Base-by-base conservation (phyloP, 35 echinoderm and acorn worm species). In the Stichopus chloronotus region DNA sequence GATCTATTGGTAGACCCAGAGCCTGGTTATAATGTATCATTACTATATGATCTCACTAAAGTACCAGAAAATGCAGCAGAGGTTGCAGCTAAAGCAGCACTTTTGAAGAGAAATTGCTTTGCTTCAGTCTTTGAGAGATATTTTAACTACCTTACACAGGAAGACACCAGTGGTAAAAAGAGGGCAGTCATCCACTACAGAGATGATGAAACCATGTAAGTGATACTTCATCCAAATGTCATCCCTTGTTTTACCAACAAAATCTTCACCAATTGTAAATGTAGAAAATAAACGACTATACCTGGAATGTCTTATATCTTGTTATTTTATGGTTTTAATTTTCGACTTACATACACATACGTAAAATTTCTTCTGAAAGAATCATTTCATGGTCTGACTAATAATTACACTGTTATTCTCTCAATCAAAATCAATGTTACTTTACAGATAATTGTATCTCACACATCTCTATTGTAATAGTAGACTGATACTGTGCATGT, bases 121-220 rank as follows among this genome's bases (percentile, higher is more conserved):
- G 95, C 97, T 14, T 96, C 97, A 6, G 97, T 99, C 74, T 99
- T 96, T 91, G 93, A 95, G 83, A 98, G 57, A 87, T 99, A 96
- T 84, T 99, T 99, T 88, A 91, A 96, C 8, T 96, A 90, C 59
- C 93, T 93, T 87, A 92, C 95, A 68, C 83, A 96, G 14, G 87
- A 94, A 57, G 94, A 96, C 53, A 86, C 78, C 0, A 13, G 81
- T 14, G 81, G 90, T 10, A 88, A 92, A 72, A 86, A 96, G 69
- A 91, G 14, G 55, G 97, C 97, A 25, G 90, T 99, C 4, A 96
- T 99, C 30, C 87, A 96, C 30, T 99, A 99, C 78, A 93, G 95
- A 68, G 95, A 99, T 59, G 97, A 96, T 89, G 97, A 98, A 90
- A 98, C 97, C 16, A 94, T 98, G 97, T 98, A 92, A 95, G 97